Evolutionary conservation across 2,888 invertebrate genomes (phyloP).

Genomic region (Phoenoteleia sp.): DNA sequence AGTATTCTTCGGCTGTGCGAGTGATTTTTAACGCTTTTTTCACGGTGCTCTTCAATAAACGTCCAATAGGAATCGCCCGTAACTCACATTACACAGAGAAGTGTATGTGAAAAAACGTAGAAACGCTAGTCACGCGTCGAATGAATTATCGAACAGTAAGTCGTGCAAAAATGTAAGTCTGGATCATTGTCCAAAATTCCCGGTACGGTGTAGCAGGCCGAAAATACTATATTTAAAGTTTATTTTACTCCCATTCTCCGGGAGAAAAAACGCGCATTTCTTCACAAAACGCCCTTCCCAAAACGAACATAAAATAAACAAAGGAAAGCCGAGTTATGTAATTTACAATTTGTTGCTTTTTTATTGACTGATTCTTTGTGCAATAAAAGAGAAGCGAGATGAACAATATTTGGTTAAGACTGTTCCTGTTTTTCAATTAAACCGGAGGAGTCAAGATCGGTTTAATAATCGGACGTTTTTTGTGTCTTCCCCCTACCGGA

Average conservation of each 20-base stretch:
- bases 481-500: not conserved
- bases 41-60: slow-evolving; percentile 26
- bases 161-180: slow-evolving; percentile 47
- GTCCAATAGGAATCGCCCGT: slow-evolving; percentile 19
- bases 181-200: slow-evolving; percentile 45
- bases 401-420: too few species aligned
- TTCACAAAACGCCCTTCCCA: not conserved
- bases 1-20: slow-evolving; percentile 9
- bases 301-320: not conserved
- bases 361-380: too few species aligned
- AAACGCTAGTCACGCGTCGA: slow-evolving; percentile 51
- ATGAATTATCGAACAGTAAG: slow-evolving; percentile 34
- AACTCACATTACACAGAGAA: slow-evolving; percentile 27
- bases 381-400: too few species aligned
- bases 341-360: too few species aligned
- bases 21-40: slow-evolving; percentile 46
- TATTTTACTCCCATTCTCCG: not conserved
- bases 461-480: slow-evolving; percentile 35
- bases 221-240: not conserved
- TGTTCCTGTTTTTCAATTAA: slow-evolving; percentile 31
- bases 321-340: too few species aligned
- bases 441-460: slow-evolving; percentile 17
- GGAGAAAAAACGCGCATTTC: not conserved
- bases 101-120: slow-evolving; percentile 38
- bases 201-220: not conserved